Percentiles rank a stretch among this genome's conserved stretches.
Evolutionary conservation across 64 coral and sea anemone species (phyloP).

Genomic region (Porites australiensis): DNA sequence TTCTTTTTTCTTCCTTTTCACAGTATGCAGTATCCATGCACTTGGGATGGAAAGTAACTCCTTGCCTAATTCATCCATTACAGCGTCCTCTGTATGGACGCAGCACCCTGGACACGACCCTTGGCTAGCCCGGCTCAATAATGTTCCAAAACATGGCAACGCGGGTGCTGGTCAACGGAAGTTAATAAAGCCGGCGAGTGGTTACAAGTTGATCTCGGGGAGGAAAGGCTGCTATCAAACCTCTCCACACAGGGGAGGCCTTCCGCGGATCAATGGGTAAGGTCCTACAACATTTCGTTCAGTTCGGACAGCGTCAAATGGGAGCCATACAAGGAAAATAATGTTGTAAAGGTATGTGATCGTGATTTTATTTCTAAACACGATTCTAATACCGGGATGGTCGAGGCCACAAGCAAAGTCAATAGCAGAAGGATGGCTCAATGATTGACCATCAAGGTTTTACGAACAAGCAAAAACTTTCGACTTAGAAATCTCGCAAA

Average conservation of each 20-base stretch:
- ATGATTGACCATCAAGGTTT: no score
- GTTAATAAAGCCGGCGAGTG: background rate
- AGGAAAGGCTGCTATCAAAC: background rate
- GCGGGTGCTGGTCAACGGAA: background rate
- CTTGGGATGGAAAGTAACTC: background rate
- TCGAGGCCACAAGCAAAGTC: no score
- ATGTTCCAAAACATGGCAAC: background rate
- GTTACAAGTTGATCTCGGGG: background rate
- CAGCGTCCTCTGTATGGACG: background rate
- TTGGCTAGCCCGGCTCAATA: background rate
- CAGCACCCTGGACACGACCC: background rate
- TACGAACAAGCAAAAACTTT: no score
- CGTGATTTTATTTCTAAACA: no score
- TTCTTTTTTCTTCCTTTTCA: background rate
- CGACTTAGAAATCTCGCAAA: no score
- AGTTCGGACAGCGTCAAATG: background rate
- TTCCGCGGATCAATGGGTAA: background rate
- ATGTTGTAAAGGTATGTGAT: background rate
- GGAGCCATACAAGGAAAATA: background rate
- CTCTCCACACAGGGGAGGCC: conserved; percentile 11
- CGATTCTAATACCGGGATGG: no score
- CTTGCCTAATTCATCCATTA: background rate
- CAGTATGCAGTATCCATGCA: background rate
- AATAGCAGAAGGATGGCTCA: no score
- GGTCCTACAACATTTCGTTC: background rate